phyloP scores from a whole-genome alignment of 2,113 vertebrate genomes.

The Hippolais icterina region DNA sequence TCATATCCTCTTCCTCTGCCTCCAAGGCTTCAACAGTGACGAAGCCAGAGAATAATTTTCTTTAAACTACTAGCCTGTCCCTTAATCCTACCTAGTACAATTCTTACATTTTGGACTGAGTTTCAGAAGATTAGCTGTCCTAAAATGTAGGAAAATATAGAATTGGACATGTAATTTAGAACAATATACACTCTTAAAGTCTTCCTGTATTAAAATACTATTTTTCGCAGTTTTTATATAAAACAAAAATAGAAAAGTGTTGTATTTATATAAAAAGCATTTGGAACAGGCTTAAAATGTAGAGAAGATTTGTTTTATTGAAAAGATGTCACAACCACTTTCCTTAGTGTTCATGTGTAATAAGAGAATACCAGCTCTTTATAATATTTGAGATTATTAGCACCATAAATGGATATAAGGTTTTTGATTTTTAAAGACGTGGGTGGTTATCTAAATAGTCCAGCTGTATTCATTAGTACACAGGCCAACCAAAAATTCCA shows the following conservation, averaged over 20 bases:
- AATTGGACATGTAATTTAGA: not conserved
- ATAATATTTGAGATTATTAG: not conserved
- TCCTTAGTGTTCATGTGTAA: not conserved
- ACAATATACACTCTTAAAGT: not conserved
- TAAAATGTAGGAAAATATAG: not conserved
- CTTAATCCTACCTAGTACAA: not conserved
- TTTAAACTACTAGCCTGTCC: not conserved
- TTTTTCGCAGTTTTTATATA: not conserved
- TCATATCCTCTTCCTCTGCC: not conserved
- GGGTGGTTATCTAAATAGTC: not conserved
- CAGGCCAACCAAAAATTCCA: not conserved
- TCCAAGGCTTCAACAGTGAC: not conserved
- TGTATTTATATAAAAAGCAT: constrained; percentile 8
- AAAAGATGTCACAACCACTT: not conserved
- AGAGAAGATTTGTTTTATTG: constrained; percentile 33
- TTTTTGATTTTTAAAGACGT: not conserved
- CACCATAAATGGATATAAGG: constrained; percentile 8
- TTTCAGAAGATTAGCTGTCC: not conserved
- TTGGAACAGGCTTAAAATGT: not conserved
- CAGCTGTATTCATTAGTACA: not conserved
- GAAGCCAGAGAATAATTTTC: not conserved
- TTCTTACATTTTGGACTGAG: not conserved
- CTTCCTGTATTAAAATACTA: not conserved
- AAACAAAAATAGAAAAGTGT: not conserved
- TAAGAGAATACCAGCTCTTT: not conserved